These are phyloP conservation scores for Dusona sp. DNA, from an alignment of 2,888 invertebrate species.

Conservation along the genomic window DNA sequence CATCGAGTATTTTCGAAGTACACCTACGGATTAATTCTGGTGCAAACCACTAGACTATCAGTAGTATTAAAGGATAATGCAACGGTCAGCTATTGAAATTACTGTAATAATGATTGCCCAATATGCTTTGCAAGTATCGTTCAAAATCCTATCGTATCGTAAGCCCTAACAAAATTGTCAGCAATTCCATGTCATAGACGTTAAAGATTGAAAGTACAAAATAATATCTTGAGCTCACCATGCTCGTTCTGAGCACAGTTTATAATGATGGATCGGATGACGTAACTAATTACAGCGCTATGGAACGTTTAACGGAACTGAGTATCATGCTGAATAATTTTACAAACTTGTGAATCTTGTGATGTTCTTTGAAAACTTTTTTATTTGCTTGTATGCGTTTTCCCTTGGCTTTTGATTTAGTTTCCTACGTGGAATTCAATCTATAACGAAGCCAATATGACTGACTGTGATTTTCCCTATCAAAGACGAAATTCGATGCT, in stretches of 20 bases:
- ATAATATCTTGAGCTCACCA: slow-evolving; percentile 10
- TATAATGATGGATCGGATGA: slow-evolving; percentile 45
- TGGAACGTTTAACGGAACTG: background rate
- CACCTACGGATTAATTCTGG: background rate
- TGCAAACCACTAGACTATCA: background rate
- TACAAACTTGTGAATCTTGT: slow-evolving; percentile 7
- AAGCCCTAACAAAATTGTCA: too few relatives aligned
- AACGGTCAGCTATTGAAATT: background rate
- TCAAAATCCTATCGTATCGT: too few relatives aligned
- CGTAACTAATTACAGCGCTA: background rate
- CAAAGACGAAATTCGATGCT: slow-evolving; percentile 76
- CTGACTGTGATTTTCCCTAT: slow-evolving; percentile 50
- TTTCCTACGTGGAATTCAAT: slow-evolving; percentile 7
- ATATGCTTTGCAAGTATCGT: background rate
- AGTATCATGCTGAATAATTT: slow-evolving; percentile 54
- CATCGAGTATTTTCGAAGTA: background rate
- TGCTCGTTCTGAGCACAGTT: slow-evolving; percentile 25
- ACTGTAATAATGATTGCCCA: background rate
- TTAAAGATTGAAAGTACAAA: background rate
- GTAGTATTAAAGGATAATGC: background rate
- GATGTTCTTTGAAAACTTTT: slow-evolving; percentile 32
- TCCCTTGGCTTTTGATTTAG: slow-evolving; percentile 19
- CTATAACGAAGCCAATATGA: slow-evolving; percentile 68
- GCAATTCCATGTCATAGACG: too few relatives aligned
- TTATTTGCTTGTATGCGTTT: background rate